Conservation (phyloP, 2,113 vertebrate genomes). For the Atlantisia rogersi region DNA sequence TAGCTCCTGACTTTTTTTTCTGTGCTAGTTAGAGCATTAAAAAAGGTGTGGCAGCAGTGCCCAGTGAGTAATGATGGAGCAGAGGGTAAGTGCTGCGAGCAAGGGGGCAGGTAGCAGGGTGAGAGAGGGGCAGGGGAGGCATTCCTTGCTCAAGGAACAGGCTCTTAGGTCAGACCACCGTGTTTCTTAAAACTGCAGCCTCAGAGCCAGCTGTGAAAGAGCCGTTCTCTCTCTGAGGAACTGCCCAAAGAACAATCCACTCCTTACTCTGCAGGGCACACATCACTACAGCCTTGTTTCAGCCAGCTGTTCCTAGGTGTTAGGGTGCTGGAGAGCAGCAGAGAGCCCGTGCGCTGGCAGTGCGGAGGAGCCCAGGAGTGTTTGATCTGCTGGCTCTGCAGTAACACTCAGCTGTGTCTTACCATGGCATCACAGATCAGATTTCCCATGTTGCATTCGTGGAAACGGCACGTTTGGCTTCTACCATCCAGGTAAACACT, state of each 20-base stretch:
- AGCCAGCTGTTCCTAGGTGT: not conserved
- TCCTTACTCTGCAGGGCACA: not conserved
- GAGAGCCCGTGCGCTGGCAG: not conserved
- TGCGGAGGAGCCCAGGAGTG: not conserved
- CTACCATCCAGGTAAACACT: slow-evolving; percentile 89
- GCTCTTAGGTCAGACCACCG: not conserved
- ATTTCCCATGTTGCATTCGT: slow-evolving; percentile 94
- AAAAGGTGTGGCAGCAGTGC: not conserved
- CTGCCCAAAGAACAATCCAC: not conserved
- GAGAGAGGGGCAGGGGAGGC: not conserved
- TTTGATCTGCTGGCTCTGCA: not conserved
- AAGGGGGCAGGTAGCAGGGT: not conserved
- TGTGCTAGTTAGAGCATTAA: not conserved
- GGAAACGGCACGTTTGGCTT: slow-evolving; percentile 82
- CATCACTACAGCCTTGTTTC: not conserved
- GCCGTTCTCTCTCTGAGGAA: not conserved
- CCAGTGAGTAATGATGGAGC: not conserved
- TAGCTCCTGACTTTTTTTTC: not conserved
- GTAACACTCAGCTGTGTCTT: slow-evolving; percentile 20
- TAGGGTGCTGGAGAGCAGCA: not conserved
- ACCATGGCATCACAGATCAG: slow-evolving; percentile 94
- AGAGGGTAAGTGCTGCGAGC: not conserved
- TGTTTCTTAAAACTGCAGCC: not conserved
- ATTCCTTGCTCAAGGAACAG: not conserved
- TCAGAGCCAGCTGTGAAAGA: not conserved